These are phyloP conservation scores for Prochilodus magdalenae DNA, from an alignment of 2,113 vertebrate genomes.

Conservation along the genomic window DNA sequence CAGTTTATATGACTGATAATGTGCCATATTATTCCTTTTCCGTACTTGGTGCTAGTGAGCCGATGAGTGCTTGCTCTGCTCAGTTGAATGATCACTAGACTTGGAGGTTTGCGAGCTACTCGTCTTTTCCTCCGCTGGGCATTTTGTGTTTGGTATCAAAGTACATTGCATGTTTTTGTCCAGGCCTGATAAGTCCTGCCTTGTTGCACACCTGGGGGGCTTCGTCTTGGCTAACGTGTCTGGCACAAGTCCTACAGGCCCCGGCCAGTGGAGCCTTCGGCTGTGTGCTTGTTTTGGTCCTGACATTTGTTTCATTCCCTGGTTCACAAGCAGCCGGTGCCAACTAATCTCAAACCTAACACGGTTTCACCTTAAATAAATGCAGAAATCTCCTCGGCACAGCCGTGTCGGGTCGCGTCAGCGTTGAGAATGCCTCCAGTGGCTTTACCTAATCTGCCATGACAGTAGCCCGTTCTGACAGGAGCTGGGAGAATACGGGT, in stretches of 20 bases:
- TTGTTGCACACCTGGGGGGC: not conserved
- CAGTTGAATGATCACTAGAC: not conserved
- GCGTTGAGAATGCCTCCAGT: conserved; percentile 33
- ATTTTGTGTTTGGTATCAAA: not conserved
- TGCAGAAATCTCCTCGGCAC: conserved; percentile 47
- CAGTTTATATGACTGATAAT: too few species aligned
- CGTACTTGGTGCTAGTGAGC: too few species aligned
- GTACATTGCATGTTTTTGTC: not conserved
- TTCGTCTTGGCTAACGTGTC: not conserved
- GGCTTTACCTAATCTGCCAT: conserved; percentile 40
- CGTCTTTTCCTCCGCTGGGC: not conserved
- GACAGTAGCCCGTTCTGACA: conserved; percentile 47
- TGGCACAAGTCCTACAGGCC: not conserved
- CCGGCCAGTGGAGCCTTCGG: not conserved
- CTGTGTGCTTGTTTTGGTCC: conserved; percentile 8
- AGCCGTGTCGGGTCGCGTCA: conserved; percentile 35
- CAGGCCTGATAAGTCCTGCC: not conserved
- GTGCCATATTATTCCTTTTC: too few species aligned
- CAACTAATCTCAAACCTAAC: conserved; percentile 29
- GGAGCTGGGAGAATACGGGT: conserved; percentile 30
- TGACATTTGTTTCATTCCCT: conserved; percentile 36
- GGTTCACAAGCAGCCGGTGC: conserved; percentile 24
- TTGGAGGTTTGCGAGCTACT: not conserved
- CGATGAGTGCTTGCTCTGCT: not conserved
- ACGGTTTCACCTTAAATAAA: conserved; percentile 52